A percentile compares a stretch with the other conserved stretches of the same genome.
phyloP scores from a whole-genome alignment of 2,797 vertebrate species.

The Anisognathus igniventris region DNA sequence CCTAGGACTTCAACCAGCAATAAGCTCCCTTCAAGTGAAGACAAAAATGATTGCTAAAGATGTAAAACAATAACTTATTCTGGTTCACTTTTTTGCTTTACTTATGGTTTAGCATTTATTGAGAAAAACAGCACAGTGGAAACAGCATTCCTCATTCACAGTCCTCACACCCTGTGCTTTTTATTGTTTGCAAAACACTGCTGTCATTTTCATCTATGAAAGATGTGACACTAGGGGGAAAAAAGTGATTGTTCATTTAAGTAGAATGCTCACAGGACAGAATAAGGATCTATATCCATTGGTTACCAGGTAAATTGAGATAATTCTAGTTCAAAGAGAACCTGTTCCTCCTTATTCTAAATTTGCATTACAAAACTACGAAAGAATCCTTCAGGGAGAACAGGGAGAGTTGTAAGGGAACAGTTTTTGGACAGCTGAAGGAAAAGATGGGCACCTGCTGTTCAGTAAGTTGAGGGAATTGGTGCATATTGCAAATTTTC shows the following conservation, averaged over 20 bases:
- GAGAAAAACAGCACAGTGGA: neutral
- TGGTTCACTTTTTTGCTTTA: neutral
- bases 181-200: neutral
- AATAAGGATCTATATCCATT: neutral
- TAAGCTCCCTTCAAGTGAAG: neutral
- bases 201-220: neutral
- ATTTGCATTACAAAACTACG: constrained; percentile 46
- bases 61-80: neutral
- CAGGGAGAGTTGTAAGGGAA: constrained; percentile 13
- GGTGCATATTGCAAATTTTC: constrained; percentile 42
- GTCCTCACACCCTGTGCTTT: neutral
- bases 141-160: neutral
- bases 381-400: constrained; percentile 5
- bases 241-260: neutral
- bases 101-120: neutral
- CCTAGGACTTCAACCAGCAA: neutral
- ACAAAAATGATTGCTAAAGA: neutral
- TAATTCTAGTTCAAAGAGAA: constrained; percentile 32
- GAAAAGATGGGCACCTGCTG: constrained; percentile 64
- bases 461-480: constrained; percentile 61
- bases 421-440: constrained; percentile 47
- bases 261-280: neutral
- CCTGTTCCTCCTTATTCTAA: neutral
- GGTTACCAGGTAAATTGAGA: constrained; percentile 8
- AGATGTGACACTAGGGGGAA: neutral